Conservation (phyloP, 2,888 invertebrate genomes). For the Shargacucullia verbasci region DNA sequence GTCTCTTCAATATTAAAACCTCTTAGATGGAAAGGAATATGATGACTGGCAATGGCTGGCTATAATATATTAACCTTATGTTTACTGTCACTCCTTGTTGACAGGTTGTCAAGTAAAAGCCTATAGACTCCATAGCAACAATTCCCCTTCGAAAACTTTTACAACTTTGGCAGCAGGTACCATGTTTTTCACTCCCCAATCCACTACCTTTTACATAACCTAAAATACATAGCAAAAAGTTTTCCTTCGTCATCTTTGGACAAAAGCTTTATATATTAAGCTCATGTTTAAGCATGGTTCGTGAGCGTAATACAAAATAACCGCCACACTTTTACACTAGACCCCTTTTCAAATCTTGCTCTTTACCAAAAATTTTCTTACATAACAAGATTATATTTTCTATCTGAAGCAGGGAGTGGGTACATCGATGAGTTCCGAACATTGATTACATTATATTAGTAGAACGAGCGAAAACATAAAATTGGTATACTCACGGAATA, state of each 20-base stretch:
- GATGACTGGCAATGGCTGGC: too few species aligned
- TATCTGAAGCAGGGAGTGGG: neutral
- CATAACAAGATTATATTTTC: conserved; percentile 28
- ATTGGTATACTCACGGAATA: conserved; percentile 65
- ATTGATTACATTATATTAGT: conserved; percentile 43
- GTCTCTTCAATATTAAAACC: too few species aligned
- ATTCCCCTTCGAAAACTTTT: conserved; percentile 37
- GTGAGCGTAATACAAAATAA: conserved; percentile 18
- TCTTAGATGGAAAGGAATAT: too few species aligned
- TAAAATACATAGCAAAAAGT: conserved; percentile 15
- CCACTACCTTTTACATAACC: too few species aligned
- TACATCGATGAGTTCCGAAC: conserved; percentile 25
- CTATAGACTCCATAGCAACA: conserved; percentile 24
- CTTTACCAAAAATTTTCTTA: conserved; percentile 26
- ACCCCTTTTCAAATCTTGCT: conserved; percentile 1
- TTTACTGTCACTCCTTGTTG: conserved; percentile 10
- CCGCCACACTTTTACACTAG: conserved; percentile 12
- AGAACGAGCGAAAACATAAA: conserved; percentile 60
- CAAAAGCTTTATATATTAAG: conserved; percentile 26
- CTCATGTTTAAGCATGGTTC: conserved; percentile 12
- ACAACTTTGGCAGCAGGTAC: conserved; percentile 37
- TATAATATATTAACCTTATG: too few species aligned
- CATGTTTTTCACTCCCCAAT: conserved; percentile 32
- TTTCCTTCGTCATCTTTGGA: conserved; percentile 22
- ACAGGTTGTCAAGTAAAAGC: conserved; percentile 26